Conservation (phyloP, 2,113 vertebrate genomes). For the Sitta europaea region DNA sequence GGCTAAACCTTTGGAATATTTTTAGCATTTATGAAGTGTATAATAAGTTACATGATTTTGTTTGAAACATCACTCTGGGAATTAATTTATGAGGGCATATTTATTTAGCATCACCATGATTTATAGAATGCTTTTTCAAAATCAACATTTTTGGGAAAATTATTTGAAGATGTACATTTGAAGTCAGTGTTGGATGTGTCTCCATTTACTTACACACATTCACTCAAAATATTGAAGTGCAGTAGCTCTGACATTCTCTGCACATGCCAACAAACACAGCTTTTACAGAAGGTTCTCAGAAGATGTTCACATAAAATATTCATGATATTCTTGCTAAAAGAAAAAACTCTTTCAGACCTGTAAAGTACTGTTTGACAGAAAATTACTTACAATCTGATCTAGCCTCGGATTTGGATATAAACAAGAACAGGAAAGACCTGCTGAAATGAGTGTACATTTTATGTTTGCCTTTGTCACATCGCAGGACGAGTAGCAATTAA, state of each 20-base stretch:
- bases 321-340: constrained; percentile 48
- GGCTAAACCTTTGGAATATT: neutral
- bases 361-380: constrained; percentile 51
- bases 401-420: constrained; percentile 34
- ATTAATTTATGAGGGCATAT: neutral
- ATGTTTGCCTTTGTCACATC: constrained; percentile 37
- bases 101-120: neutral
- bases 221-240: constrained; percentile 34
- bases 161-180: neutral
- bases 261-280: constrained; percentile 59
- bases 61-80: neutral
- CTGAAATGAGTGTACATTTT: constrained; percentile 55
- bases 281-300: constrained; percentile 60
- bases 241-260: constrained; percentile 57
- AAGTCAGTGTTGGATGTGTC: neutral
- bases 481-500: constrained; percentile 61
- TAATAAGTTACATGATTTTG: neutral
- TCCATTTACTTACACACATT: neutral
- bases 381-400: constrained; percentile 40
- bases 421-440: constrained; percentile 29
- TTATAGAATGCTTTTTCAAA: neutral
- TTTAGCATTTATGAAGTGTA: neutral
- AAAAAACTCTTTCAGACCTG: constrained; percentile 7
- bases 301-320: constrained; percentile 71
- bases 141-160: neutral